A percentile compares a stretch with the other conserved stretches of the same genome.
Evolutionary conservation across 2,113 vertebrate species (phyloP).

Genomic region (Columbina picui): DNA sequence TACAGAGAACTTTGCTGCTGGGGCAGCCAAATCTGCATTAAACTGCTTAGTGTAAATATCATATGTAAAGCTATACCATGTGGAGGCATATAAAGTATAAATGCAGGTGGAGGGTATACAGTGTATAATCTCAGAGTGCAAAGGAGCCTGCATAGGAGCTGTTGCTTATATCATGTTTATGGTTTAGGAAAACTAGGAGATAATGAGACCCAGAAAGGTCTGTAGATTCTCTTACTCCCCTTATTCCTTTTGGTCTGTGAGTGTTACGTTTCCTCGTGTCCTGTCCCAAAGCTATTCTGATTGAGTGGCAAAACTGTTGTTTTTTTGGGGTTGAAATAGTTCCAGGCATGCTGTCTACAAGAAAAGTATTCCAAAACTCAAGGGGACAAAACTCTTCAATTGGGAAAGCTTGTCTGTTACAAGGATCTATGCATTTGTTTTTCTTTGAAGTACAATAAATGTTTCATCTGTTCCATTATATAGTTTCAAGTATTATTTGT

Average conservation of each 20-base stretch:
- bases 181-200: background rate
- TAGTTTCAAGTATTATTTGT: background rate
- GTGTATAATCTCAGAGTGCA: background rate
- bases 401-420: background rate
- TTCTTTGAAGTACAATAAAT: background rate
- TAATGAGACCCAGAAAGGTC: background rate
- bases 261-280: background rate
- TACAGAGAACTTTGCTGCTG: background rate
- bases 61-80: background rate
- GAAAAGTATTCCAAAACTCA: background rate
- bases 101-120: background rate
- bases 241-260: background rate
- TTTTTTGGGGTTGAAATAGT: background rate
- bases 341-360: background rate
- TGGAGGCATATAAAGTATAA: background rate
- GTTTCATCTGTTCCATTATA: background rate
- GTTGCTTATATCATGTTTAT: rapidly evolving
- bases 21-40: background rate
- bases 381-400: background rate
- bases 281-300: background rate
- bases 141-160: background rate
- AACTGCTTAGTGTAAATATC: background rate
- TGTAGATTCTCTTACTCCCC: background rate
- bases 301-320: background rate
- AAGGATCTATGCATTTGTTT: background rate